These are phyloP conservation scores for Peromyscus leucopus DNA, from an alignment of 2,113 vertebrate species.

Conservation along the genomic window DNA sequence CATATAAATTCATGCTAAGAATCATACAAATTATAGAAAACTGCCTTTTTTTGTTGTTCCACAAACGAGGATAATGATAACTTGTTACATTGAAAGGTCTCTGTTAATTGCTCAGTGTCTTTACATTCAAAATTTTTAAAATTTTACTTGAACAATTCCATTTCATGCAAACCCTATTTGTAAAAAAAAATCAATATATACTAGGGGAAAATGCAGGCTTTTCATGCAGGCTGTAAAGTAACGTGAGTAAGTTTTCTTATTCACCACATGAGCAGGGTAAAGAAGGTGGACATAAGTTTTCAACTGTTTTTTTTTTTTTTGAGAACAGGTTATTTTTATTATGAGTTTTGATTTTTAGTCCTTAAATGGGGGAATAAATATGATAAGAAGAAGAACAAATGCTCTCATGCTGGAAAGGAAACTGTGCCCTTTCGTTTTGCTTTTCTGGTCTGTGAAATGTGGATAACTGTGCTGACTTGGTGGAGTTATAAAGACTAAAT, in stretches of 20 bases:
- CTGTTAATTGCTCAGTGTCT: neutral
- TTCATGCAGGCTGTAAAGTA: neutral
- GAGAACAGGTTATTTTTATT: neutral
- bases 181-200: neutral
- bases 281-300: neutral
- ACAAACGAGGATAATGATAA: neutral
- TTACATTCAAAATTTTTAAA: neutral
- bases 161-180: neutral
- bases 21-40: neutral
- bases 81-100: neutral
- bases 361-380: neutral
- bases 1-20: conserved; percentile 17
- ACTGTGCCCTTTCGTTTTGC: neutral
- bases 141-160: conserved; percentile 25
- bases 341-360: neutral
- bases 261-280: neutral
- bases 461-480: neutral
- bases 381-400: conserved; percentile 20
- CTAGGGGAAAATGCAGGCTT: neutral
- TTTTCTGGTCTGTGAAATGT: neutral
- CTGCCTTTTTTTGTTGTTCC: neutral
- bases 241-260: neutral
- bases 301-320: conserved; percentile 20
- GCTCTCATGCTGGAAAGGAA: neutral
- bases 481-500: neutral